Evolutionary conservation across 2,888 invertebrate genomes (phyloP), one percentile per base, ranked within the genome.

Genomic region (Drosophila nigritarsus): DNA sequence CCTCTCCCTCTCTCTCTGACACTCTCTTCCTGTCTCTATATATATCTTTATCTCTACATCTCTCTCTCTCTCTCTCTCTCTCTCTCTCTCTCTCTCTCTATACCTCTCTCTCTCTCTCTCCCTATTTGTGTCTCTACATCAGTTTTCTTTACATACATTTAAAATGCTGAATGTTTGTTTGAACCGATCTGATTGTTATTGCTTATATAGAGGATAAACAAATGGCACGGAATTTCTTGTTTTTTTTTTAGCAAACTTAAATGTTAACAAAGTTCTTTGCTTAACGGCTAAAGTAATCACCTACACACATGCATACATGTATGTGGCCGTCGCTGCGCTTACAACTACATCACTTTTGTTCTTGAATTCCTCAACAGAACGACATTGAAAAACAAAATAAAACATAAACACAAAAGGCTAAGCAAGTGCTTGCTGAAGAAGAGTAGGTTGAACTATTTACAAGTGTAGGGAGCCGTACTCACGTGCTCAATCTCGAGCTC

Each of bases 311-410:
- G 6, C 11, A n/a, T 51, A 69, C 27, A 68, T 27, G 27, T 49
- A 61, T 45, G 76, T 73, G 72, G 80, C 80, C 71, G 74, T 71
- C 67, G 77, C 66, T 89, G 81, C 66, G 73, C 92, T 92, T 92
- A 92, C 88, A 85, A 89, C 92, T 92, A 92, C 92, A 92, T 92
- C 92, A 92, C 92, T 92, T 92, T 92, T 71, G 72, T 80, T 79
- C 79, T 85, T 80, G 75, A 83, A 74, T 82, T 73, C 70, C 78
- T 78, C 82, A 89, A 87, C 79, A 70, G 72, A 89, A 80, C 59
- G 70, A 67, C 53, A 58, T 63, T 18, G 51, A 54, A 65, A 67
- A 49, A 50, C 59, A 67, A 56, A 64, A 67, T 56, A 55, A 65
- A 73, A 66, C 73, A 67, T 60, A 73, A 76, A 68, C 67, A 69